These are phyloP conservation scores for Microcebus griseorufus DNA, from an alignment of 2,113 vertebrate species.

Conservation along the genomic window DNA sequence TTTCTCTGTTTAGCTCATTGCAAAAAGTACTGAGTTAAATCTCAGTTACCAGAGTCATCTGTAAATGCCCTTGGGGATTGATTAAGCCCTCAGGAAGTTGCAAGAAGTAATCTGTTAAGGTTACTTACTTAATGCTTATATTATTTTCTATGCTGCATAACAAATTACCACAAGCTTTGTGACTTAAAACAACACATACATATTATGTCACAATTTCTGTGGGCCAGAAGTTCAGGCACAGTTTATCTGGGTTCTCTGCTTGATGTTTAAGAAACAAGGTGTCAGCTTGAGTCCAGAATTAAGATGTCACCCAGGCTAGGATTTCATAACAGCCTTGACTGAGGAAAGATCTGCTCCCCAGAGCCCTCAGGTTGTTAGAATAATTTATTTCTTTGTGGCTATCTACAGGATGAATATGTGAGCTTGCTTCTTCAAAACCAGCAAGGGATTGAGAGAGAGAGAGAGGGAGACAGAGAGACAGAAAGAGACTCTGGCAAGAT, in stretches of 20 bases:
- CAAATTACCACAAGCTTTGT: not conserved
- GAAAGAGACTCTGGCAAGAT: not conserved
- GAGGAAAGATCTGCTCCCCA: not conserved
- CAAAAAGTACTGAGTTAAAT: not conserved
- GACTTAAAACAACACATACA: not conserved
- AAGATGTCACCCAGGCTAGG: not conserved
- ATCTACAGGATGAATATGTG: not conserved
- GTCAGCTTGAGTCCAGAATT: not conserved
- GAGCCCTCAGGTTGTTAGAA: not conserved
- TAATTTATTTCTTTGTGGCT: not conserved
- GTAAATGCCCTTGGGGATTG: not conserved
- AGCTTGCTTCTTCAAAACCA: not conserved
- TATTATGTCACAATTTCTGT: not conserved
- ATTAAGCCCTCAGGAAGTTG: not conserved
- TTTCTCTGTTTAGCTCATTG: not conserved
- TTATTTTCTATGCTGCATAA: not conserved
- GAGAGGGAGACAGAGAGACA: not conserved
- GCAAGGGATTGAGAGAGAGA: not conserved
- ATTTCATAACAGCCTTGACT: not conserved
- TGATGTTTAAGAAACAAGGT: not conserved
- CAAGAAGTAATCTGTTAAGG: not conserved
- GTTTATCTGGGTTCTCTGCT: not conserved
- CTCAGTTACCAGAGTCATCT: not conserved
- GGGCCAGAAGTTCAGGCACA: not conserved
- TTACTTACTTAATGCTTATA: not conserved